Percentiles rank a stretch among this genome's conserved stretches.
phyloP scores from a whole-genome alignment of 92 coral and sea anemone genomes.

The Zoanthus sociatus region DNA sequence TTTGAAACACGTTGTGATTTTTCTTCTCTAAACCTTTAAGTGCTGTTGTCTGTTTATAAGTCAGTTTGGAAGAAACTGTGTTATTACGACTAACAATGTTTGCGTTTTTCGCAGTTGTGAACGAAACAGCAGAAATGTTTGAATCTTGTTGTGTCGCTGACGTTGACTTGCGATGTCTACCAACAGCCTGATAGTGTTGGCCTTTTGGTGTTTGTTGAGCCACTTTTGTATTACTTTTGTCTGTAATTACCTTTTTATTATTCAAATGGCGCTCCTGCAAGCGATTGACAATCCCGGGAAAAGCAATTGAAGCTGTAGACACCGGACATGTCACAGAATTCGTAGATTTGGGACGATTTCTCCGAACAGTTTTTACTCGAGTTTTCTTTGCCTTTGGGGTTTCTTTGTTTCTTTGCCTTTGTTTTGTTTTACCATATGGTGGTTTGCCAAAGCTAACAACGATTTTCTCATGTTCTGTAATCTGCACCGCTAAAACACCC shows the following conservation, averaged over 20 bases:
- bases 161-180: neutral
- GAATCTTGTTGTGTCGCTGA: neutral
- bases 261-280: conserved; percentile 38
- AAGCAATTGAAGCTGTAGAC: conserved; percentile 14
- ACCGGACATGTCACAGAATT: conserved; percentile 8
- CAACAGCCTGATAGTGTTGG: conserved; percentile 18
- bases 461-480: conserved; percentile 87
- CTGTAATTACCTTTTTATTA: conserved; percentile 29
- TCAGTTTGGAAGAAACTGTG: neutral
- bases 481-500: conserved; percentile 91
- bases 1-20: conserved; percentile 14
- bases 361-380: conserved; percentile 26
- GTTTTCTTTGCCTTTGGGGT: conserved; percentile 29
- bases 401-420: conserved; percentile 16
- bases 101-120: conserved; percentile 2
- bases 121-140: neutral
- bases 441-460: conserved; percentile 71
- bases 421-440: conserved; percentile 20
- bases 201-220: conserved; percentile 30
- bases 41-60: conserved; percentile 3
- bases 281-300: conserved; percentile 21
- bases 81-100: neutral
- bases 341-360: conserved; percentile 5
- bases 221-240: conserved; percentile 21
- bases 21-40: conserved; percentile 19